Base-by-base conservation (phyloP, 2,888 invertebrate species). In the Pandemis corylana region DNA sequence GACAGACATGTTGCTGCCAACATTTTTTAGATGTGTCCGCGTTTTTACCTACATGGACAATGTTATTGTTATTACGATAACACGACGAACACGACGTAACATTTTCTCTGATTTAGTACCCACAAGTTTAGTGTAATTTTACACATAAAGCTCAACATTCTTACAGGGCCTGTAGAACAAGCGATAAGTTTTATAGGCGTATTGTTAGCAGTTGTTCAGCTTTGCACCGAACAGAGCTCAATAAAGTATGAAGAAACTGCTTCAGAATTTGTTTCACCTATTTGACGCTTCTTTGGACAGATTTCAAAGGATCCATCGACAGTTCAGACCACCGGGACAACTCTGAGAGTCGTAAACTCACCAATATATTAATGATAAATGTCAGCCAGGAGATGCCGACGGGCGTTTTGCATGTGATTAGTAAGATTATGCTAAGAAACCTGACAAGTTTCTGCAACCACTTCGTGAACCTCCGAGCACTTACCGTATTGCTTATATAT, bases 131-230 rank as follows among this genome's bases (percentile, higher is more conserved):
- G 66, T 74, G 59, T 66, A 65, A 51, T 70, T 68, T 51, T 59
- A 65, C 61, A 42, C 70, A 62, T 66, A 51, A 71, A 70, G 44
- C 56, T 66, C 53, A 70, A 67, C 70, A 63, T 67, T 67, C 71
- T 71, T 70, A 67, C 77, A 78, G 82, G 83, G 80, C 82, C 82
- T 81, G 80, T 80, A 83, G 83, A 84, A 79, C 81, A 82, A 80
- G 84, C 87, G 84, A 89, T 90, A 89, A 87, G 79, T 90, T 93
- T 93, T 93, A 93, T 93, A 87, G 91, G 79, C 77, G 87, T 87
- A 93, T 93, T 92, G 92, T 92, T 92, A 82, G 84, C 84, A 83
- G 81, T 79, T 80, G 80, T 79, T 80, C 79, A 79, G 79, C 80
- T 80, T 81, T 81, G 44, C 73, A 46, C 49, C 36, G 66, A 88